Evolutionary conservation across 2,113 vertebrate genomes (phyloP), one percentile per base, ranked within the genome.

Genomic region (Carollia perspicillata): DNA sequence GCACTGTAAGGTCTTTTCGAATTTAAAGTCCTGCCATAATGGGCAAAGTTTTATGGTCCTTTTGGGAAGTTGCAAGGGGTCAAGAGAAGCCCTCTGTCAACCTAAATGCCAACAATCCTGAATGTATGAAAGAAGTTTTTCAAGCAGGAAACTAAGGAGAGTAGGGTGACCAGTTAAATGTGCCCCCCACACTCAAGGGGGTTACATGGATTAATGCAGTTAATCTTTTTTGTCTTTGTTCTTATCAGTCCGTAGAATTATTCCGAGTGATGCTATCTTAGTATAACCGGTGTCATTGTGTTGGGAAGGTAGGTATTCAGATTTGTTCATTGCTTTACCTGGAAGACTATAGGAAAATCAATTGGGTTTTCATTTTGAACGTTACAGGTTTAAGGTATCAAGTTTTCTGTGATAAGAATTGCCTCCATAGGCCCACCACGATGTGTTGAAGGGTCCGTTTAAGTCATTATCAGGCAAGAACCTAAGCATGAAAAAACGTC

Each of bases 281-380:
- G 49, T 66, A 14, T 30, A 78, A 16, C 26, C 51, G 37, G 8
- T 30, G 26, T 66, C 3, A 14, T 12, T 72, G 20, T 87, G 37
- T 12, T 35, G 40, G 40, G 80, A 72, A 37, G n/a, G 4, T 60
- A 44, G 30, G 3, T 60, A 51, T 71, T 88, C 72, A 78, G 10
- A 68, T 89, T 68, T 86, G 37, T 75, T 18, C 20, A n/a, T 66
- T 65, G 26, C 23, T 87, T 90, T 49, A 84, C 86, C 17, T 35
- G 18, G 10, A 90, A 68, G 6, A 72, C 85, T 79, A 78, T 40
- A 7, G 63, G 26, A 88, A 95, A 90, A 85, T 63, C 30, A 84
- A n/a, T 71, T 84, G 74, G 37, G n/a, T 91, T 89, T 93, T 20
- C 3, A n/a, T 91, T 95, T 91, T 81, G 71, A 83, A 81, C 93